A percentile compares a stretch with the other conserved stretches of the same genome.
These are phyloP conservation scores for Agonopterix alstromeriana DNA, from an alignment of 2,888 invertebrate species.

Conservation along the genomic window DNA sequence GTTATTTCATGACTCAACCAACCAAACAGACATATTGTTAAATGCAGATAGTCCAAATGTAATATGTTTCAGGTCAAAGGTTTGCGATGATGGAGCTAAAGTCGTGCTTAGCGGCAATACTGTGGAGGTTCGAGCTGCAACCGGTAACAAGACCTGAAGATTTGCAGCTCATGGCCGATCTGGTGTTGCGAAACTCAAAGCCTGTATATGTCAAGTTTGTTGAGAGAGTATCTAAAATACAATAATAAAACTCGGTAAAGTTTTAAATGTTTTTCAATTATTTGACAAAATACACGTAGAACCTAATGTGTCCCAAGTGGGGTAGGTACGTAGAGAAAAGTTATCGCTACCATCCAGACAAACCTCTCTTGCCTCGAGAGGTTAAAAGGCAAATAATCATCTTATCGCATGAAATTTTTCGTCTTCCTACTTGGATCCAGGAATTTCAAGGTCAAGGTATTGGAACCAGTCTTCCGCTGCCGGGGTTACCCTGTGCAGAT, in stretches of 20 bases:
- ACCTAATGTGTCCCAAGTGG: not conserved
- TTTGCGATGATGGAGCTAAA: slow-evolving; percentile 80
- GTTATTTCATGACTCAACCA: too few species aligned
- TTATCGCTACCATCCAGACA: too few species aligned
- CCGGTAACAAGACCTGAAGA: slow-evolving; percentile 71
- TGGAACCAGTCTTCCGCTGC: too few species aligned
- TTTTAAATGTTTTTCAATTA: not conserved
- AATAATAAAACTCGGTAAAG: slow-evolving; percentile 44
- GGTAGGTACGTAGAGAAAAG: too few species aligned
- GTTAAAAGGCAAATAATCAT: too few species aligned
- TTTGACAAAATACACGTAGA: not conserved
- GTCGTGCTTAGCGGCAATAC: slow-evolving; percentile 61
- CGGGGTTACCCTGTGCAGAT: too few species aligned
- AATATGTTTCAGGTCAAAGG: slow-evolving; percentile 70
- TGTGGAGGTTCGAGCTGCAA: slow-evolving; percentile 61
- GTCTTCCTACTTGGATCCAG: too few species aligned
- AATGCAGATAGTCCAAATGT: not conserved
- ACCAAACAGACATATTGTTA: too few species aligned
- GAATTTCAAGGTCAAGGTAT: too few species aligned
- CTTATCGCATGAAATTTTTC: too few species aligned
- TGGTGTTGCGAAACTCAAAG: slow-evolving; percentile 36
- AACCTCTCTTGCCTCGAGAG: too few species aligned
- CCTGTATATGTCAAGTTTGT: slow-evolving; percentile 49
- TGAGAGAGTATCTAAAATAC: slow-evolving; percentile 34
- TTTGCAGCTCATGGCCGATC: slow-evolving; percentile 30